phyloP scores from a whole-genome alignment of 2,797 vertebrate genomes.

The Sebastes cheni region DNA sequence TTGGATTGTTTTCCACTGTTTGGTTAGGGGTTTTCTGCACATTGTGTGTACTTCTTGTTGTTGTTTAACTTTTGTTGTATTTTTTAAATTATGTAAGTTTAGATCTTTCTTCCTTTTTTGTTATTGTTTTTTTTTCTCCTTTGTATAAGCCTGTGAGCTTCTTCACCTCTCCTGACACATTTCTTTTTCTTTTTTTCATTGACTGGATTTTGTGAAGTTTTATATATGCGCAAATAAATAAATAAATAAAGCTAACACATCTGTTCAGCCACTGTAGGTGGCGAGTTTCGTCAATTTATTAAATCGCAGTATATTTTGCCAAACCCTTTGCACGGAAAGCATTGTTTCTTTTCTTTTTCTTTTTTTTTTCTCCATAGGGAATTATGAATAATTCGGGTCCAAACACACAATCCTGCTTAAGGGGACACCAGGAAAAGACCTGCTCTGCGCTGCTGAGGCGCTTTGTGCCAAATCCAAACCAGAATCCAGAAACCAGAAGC shows the following conservation, averaged over 20 bases:
- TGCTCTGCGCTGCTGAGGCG: conserved; percentile 19
- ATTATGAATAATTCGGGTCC: conserved; percentile 67
- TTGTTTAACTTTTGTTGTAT: too few species aligned
- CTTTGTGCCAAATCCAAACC: conserved; percentile 49
- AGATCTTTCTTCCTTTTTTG: too few species aligned
- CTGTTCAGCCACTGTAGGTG: conserved; percentile 25
- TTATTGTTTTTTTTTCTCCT: too few species aligned
- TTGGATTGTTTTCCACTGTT: too few species aligned
- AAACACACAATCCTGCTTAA: conserved; percentile 65
- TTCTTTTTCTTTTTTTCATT: too few species aligned
- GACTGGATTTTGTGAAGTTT: too few species aligned
- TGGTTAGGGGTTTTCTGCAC: too few species aligned
- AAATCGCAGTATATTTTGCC: conserved; percentile 72
- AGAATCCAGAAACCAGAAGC: conserved; percentile 63
- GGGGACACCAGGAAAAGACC: conserved; percentile 49
- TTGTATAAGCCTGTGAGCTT: too few species aligned
- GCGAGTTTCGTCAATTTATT: conserved; percentile 80
- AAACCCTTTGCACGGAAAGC: conserved; percentile 53
- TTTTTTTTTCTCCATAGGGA: conserved; percentile 1
- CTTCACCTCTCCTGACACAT: too few species aligned
- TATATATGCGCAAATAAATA: too few species aligned
- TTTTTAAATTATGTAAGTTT: too few species aligned
- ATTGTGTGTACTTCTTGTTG: too few species aligned
- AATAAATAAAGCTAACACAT: conserved; percentile 2
- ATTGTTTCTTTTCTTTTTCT: conserved; percentile 58